These are phyloP conservation scores for Plagodis dolabraria DNA, from an alignment of 2,888 invertebrate species.

Conservation along the genomic window DNA sequence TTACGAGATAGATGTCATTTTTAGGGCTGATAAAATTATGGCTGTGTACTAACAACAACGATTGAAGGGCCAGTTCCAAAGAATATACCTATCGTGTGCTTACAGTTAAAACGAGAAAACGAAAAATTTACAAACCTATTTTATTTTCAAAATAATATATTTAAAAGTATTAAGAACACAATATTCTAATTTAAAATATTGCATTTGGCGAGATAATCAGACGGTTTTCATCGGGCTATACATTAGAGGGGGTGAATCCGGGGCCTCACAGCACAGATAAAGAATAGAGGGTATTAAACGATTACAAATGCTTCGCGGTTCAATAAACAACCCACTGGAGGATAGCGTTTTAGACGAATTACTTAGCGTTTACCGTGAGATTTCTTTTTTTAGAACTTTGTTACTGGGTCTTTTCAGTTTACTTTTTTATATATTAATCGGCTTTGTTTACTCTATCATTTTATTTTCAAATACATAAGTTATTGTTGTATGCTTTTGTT, in stretches of 20 bases:
- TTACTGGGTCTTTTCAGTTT: background rate
- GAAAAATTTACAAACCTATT: too few species aligned
- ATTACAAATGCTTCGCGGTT: slow-evolving; percentile 85
- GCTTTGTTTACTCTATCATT: too few species aligned
- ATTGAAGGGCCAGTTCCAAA: too few species aligned
- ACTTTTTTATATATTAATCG: background rate
- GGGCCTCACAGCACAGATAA: slow-evolving; percentile 74
- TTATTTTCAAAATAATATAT: too few species aligned
- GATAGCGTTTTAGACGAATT: slow-evolving; percentile 74
- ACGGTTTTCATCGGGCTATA: slow-evolving; percentile 75
- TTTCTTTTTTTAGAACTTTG: slow-evolving; percentile 13
- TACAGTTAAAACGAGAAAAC: too few species aligned
- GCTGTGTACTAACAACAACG: too few species aligned
- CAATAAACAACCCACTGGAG: slow-evolving; percentile 78
- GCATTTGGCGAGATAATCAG: slow-evolving; percentile 63
- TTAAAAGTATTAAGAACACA: slow-evolving; percentile 5
- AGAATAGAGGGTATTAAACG: slow-evolving; percentile 85
- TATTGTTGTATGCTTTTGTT: too few species aligned
- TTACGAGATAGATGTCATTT: slow-evolving; percentile 33
- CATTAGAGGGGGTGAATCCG: slow-evolving; percentile 69
- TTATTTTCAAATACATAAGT: too few species aligned
- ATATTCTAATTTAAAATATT: slow-evolving; percentile 49
- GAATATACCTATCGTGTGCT: too few species aligned
- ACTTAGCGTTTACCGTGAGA: slow-evolving; percentile 53
- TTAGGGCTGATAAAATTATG: slow-evolving; percentile 11